Percentiles rank a stretch among this genome's conserved stretches.
Evolutionary conservation across 1,140 invertebrate genomes (phyloP).

Genomic region (Microplitis demolitor): DNA sequence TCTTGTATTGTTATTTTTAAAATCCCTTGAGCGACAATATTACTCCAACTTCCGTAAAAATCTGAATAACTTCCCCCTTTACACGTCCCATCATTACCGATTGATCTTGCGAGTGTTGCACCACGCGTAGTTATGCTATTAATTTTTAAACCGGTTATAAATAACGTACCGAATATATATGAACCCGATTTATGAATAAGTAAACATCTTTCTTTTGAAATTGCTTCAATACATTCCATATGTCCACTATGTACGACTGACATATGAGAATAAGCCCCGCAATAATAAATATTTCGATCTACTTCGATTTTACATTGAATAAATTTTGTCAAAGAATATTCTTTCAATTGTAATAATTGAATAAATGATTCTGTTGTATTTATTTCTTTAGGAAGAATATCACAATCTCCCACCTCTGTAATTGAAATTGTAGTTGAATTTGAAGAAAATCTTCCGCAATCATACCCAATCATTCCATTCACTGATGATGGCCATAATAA

Average conservation of each 20-base stretch:
- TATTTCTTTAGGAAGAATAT: constrained; percentile 11
- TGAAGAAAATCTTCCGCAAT: constrained; percentile 16
- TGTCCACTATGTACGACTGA: too few species aligned
- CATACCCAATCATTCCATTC: constrained; percentile 16
- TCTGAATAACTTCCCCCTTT: constrained; percentile 13
- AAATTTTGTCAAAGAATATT: constrained; percentile 18
- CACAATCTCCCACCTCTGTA: constrained; percentile 16
- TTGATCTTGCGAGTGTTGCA: too few species aligned
- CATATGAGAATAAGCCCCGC: too few species aligned
- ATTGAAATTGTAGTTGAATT: constrained; percentile 16
- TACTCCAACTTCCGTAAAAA: background rate
- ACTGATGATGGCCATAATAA: background rate
- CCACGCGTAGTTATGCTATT: background rate
- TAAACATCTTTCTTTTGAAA: too few species aligned
- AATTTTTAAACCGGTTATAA: constrained; percentile 9
- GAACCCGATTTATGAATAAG: too few species aligned
- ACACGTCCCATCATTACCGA: background rate
- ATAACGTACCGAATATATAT: too few species aligned
- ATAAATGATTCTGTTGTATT: background rate
- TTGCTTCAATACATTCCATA: too few species aligned
- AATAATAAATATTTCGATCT: constrained; percentile 8
- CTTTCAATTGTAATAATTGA: constrained; percentile 24
- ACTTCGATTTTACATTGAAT: constrained; percentile 30
- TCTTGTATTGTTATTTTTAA: background rate
- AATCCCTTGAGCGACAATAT: background rate